A percentile compares a stretch with the other conserved stretches of the same genome.
These are phyloP conservation scores for Hirtodrosophila trivittata DNA, from an alignment of 2,888 invertebrate genomes.

Conservation along the genomic window DNA sequence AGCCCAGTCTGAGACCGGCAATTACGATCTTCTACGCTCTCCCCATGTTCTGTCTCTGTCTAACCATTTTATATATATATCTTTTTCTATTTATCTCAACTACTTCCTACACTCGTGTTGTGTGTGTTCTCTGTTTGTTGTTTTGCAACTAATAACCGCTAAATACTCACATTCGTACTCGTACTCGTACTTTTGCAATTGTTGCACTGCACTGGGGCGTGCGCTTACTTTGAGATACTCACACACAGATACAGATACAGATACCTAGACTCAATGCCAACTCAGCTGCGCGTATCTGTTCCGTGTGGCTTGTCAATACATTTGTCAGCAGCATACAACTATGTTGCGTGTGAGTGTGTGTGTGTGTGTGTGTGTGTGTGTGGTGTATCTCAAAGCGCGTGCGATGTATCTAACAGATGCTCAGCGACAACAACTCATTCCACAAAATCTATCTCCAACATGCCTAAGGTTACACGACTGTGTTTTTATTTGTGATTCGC, in stretches of 20 bases:
- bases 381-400: conserved; percentile 41
- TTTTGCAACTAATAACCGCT: conserved; percentile 67
- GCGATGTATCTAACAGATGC: conserved; percentile 60
- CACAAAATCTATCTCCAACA: conserved; percentile 5
- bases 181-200: conserved; percentile 58
- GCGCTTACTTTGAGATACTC: conserved; percentile 36
- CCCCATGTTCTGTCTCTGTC: conserved; percentile 13
- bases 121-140: conserved; percentile 23
- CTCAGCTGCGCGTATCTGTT: conserved; percentile 74
- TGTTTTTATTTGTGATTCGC: not conserved
- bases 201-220: conserved; percentile 61
- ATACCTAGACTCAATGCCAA: conserved; percentile 68
- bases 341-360: conserved; percentile 9
- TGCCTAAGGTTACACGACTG: conserved; percentile 19
- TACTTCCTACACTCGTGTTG: conserved; percentile 50
- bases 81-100: conserved; percentile 44
- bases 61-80: conserved; percentile 6
- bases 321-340: conserved; percentile 52
- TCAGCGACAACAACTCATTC: conserved; percentile 29
- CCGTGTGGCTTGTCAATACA: conserved; percentile 76
- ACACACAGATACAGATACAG: conserved; percentile 29
- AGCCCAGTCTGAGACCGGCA: conserved; percentile 44
- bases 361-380: conserved; percentile 13
- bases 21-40: conserved; percentile 37
- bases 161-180: conserved; percentile 30